Evolutionary conservation across 2,888 invertebrate genomes (phyloP), one percentile per base, ranked within the genome.

Genomic region (Tachystola acroxantha): DNA sequence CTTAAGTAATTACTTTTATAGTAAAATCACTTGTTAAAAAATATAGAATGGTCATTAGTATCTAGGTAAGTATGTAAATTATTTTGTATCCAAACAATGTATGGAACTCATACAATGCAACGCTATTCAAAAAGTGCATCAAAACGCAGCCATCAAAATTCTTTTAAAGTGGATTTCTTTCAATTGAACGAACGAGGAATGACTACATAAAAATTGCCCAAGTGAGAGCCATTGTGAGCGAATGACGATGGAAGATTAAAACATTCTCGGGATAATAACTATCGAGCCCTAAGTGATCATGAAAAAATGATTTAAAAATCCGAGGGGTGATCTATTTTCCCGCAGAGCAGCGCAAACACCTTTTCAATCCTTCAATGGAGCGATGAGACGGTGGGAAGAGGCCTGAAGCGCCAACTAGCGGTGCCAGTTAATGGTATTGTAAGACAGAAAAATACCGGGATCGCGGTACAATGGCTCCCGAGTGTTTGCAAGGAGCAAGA

Each of bases 181-280:
- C 67, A 67, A 53, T 53, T 53, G 57, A 71, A 71, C 67, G 74
- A 73, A 70, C 63, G 66, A 61, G 65, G 67, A 69, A 76, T 85
- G 85, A 85, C 80, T 81, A 50, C 67, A 72, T 75, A 70, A 78
- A 75, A 68, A 72, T 72, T 61, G 50, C 65, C 67, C 50, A 55
- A 59, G 57, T 61, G 52, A 63, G 57, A 58, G 61, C 73, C 64
- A 77, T 85, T 85, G 82, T 82, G 62, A 58, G 59, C 53, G 71
- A 76, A 81, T 86, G 86, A 86, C 86, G 79, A 55, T 66, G 86
- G 74, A 73, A 73, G 76, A 82, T 86, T 86, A 86, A 81, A 82
- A 81, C 78, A 74, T 82, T 82, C 53, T 48, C 26, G 58, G 64
- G 59, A 75, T 77, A 81, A 82, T 81, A 84, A 86, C 86, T 86